Evolutionary conservation across 1,140 invertebrate genomes (phyloP), one percentile per base, ranked within the genome.

Genomic region (Drosophila paulistorum): DNA sequence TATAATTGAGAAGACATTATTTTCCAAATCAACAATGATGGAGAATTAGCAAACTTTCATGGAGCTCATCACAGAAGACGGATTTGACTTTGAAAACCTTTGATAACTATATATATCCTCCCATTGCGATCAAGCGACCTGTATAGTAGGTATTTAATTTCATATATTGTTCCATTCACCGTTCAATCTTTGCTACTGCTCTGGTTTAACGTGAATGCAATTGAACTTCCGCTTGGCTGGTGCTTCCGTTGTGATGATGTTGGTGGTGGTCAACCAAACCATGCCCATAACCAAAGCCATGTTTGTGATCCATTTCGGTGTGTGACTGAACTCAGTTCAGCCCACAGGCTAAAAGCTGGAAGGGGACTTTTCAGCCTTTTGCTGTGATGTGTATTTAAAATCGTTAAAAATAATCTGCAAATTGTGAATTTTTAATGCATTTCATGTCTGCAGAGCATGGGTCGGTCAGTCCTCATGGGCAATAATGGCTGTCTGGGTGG

Each of bases 351-450:
- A 17, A 20, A 14, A 17, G 45, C 45, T 20, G 45, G 30, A 30
- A 5, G 13, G 13, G 20, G 61, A 51, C 42, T 26, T 51, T 48
- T 20, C 37, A 54, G 23, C 35, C 35, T 35, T 39, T 39, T 42
- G 62, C 68, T 55, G 60, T 74, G 81, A 89, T 87, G 84, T 81
- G 84, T 89, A 89, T 87, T 87, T 84, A 87, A 87, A 87, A 87
- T 89, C 81, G 84, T 89, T 87, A 87, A 87, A 87, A 87, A 87
- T 87, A 87, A 89, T 90, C 84, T 90, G 84, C 55, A 85, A 90
- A 89, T 89, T 85, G 84, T 89, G 84, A 74, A 85, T 89, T 81
- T 90, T 89, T 89, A 87, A 87, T 89, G 85, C 85, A 70, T 90
- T 86, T 68, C 74, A 72, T 68, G 81, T 84, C 85, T 89, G 84